phyloP scores from a whole-genome alignment of 2,888 invertebrate genomes.

The Empis livida region DNA sequence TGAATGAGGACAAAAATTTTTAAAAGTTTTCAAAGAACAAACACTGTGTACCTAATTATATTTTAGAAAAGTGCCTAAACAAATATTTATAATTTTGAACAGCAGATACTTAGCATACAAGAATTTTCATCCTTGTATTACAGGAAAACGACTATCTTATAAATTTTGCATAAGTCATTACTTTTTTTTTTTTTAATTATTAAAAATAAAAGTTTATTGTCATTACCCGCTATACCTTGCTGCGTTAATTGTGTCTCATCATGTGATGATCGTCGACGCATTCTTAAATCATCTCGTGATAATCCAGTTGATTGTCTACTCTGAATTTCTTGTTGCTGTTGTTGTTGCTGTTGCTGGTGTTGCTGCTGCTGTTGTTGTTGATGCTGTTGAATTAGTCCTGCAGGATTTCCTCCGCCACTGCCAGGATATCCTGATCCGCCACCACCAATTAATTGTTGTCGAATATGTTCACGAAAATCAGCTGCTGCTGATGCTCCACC shows the following conservation, averaged over 20 bases:
- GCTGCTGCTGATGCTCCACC: constrained; percentile 15
- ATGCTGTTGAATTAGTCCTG: constrained; percentile 26
- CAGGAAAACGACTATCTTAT: too few species aligned
- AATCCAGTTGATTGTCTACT: constrained; percentile 17
- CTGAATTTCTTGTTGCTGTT: constrained; percentile 10
- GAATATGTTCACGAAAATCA: constrained; percentile 34
- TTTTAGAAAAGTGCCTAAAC: too few species aligned
- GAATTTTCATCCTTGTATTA: too few species aligned
- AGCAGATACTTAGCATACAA: too few species aligned
- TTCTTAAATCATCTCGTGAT: constrained; percentile 34
- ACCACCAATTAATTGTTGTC: constrained; percentile 30
- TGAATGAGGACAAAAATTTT: too few species aligned
- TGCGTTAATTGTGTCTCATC: constrained; percentile 35
- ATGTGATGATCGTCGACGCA: constrained; percentile 36
- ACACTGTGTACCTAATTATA: too few species aligned
- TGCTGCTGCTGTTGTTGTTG: constrained; percentile 28
- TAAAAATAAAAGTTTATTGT: too few species aligned
- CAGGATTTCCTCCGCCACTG: constrained; percentile 26
- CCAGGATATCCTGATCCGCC: constrained; percentile 22
- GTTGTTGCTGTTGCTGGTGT: constrained; percentile 26
- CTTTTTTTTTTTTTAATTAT: too few species aligned
- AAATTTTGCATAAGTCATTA: too few species aligned
- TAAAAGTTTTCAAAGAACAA: too few species aligned
- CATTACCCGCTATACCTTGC: constrained; percentile 28
- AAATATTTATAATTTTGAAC: too few species aligned